Evolutionary conservation across 53 echinoderm and acorn worm species (phyloP), one percentile per base, ranked within the genome.

Genomic region (Pentamera pediparva): DNA sequence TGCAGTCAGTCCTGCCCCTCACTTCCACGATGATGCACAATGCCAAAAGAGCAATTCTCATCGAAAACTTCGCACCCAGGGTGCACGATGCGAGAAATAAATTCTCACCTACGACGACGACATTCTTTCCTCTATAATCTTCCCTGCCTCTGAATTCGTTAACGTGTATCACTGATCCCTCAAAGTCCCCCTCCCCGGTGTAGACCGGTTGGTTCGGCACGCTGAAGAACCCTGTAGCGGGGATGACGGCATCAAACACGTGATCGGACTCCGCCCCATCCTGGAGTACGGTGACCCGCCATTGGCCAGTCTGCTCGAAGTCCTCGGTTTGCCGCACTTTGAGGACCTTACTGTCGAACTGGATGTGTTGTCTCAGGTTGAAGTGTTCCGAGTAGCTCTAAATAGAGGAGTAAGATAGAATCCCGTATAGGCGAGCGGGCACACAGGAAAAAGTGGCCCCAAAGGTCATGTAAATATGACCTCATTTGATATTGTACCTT

Each of bases 61-160:
- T n/a, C n/a, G n/a, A n/a, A n/a, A n/a, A n/a, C n/a, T n/a, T n/a
- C n/a, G n/a, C n/a, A n/a, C n/a, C n/a, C n/a, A n/a, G n/a, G n/a
- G n/a, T n/a, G n/a, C n/a, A n/a, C n/a, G n/a, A n/a, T n/a, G n/a
- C n/a, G n/a, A n/a, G n/a, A 60, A 60, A 65, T 31, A 7, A 24
- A 41, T 29, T 76, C 83, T 84, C 60, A 88, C 92, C 92, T 7
- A 92, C 88, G 54, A 92, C 88, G 4, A 92, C 60, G 35, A 92
- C 92, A 24, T 73, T 92, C 65, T 88, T 88, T 32, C 79, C 79
- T 6, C 39, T 72, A 56, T 73, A 85, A 13, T 65, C 38, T 30
- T 77, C 62, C 10, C 77, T 78, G 25, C 75, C 85, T 61, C 85
- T 75, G 85, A 78, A 92, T 33, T 78, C 78, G 49, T 85, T 88